Conservation (phyloP, 2,888 invertebrate genomes). For the Aleiodes leptofemur region DNA sequence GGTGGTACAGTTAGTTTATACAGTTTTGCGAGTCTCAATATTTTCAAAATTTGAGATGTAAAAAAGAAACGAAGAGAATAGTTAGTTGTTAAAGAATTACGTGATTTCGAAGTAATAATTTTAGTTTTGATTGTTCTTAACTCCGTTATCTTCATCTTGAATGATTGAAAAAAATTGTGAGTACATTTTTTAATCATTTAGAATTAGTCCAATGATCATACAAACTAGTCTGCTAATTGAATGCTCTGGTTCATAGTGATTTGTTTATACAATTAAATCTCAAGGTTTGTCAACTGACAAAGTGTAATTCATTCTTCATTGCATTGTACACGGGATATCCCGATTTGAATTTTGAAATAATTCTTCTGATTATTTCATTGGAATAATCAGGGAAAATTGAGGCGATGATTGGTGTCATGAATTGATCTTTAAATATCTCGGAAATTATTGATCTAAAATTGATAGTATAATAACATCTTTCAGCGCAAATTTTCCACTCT, state of each 20-base stretch:
- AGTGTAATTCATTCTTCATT: constrained; percentile 4
- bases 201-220: not conserved
- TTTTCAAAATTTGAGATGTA: too few species aligned
- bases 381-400: too few species aligned
- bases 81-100: too few species aligned
- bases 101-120: too few species aligned
- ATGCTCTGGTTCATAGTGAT: constrained; percentile 50
- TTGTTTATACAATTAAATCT: constrained; percentile 57
- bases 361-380: not conserved
- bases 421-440: too few species aligned
- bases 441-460: too few species aligned
- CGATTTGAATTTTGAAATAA: constrained; percentile 9
- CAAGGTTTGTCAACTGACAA: constrained; percentile 52
- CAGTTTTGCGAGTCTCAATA: not conserved
- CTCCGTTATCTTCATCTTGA: not conserved
- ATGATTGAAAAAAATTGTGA: not conserved
- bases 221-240: constrained; percentile 59
- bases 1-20: constrained; percentile 16
- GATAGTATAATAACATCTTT: too few species aligned
- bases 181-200: constrained; percentile 2
- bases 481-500: too few species aligned
- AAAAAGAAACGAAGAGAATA: too few species aligned
- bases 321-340: not conserved
- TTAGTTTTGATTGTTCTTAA: too few species aligned
- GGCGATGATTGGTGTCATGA: too few species aligned